These are phyloP conservation scores for Tachysurus vachellii DNA, from an alignment of 2,113 vertebrate genomes.

Conservation along the genomic window DNA sequence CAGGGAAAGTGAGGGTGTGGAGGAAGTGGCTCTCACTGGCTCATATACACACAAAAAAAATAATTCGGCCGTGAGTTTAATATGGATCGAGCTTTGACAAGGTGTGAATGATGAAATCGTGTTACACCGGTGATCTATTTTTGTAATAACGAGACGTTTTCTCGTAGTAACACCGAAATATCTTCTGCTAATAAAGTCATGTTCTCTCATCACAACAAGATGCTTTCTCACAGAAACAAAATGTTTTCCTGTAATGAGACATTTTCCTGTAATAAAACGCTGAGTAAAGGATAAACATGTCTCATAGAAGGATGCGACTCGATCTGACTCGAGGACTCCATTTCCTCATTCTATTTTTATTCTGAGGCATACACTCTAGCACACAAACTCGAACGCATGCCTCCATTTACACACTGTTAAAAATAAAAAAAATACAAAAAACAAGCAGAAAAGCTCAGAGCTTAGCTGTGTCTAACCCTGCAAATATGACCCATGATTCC, in stretches of 20 bases:
- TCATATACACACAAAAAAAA: no score
- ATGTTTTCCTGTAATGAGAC: not conserved
- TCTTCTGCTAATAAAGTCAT: not conserved
- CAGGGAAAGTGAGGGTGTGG: no score
- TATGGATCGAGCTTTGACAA: not conserved
- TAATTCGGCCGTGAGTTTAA: not conserved
- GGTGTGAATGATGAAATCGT: no score
- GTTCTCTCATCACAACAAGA: not conserved
- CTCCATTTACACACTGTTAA: not conserved
- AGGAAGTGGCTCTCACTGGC: not conserved
- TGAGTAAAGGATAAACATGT: not conserved
- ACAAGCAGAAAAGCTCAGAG: not conserved
- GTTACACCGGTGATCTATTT: not conserved
- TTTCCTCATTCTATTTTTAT: not conserved
- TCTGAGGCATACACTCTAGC: slow-evolving; percentile 15
- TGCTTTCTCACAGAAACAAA: not conserved
- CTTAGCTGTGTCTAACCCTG: not conserved
- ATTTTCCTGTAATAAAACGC: not conserved
- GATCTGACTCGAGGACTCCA: not conserved
- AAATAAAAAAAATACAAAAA: not conserved
- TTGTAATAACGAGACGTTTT: not conserved
- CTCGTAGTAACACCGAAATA: not conserved
- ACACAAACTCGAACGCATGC: not conserved
- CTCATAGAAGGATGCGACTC: not conserved
- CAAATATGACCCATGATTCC: not conserved